Evolutionary conservation across 1,140 invertebrate genomes (phyloP), one percentile per base, ranked within the genome.

Genomic region (Metaphire vulgaris): DNA sequence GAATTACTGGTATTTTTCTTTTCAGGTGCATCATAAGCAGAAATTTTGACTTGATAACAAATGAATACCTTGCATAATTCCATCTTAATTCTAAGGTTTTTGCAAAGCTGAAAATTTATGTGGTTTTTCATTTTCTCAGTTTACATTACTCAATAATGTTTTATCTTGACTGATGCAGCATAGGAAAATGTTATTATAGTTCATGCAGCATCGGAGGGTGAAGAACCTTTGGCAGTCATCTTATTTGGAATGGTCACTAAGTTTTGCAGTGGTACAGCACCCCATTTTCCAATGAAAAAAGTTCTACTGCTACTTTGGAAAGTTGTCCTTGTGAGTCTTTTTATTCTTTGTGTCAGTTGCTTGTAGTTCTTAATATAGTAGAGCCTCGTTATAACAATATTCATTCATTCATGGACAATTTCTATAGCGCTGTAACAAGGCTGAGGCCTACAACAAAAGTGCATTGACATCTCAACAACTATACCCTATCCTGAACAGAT

Each of bases 221-320:
- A 96, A 81, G 94, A 97, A 83, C 86, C 96, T 71, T 86, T 98
- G 16, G 91, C 92, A 16, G 90, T 97, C 1, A 95, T 95, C 82
- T 87, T 99, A 75, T 89, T 98, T 69, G 91, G 91, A 78, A 86
- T 98, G 95, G 93, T 98, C 6, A 96, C 94, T 28, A 90, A 91
- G 79, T 96, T 98, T 83, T 98, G 96, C 87, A 95, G 93, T 82
- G 95, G 95, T 0, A 91, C 92, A 65, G 92, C 94, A 15, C 93
- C 95, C 68, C 94, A 97, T 88, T 98, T 97, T 88, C 96, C 96
- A 21, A 97, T 98, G 90, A 98, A 97, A 85, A 99, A 99, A 88
- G 93, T 98, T 73, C 87, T 99, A 32, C 86, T 99, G n/a, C 86
- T 99, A 1, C 84, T 99, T 16, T 99, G 97, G 97, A 99, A 99